A percentile compares a stretch with the other conserved stretches of the same genome.
Evolutionary conservation across 2,113 vertebrate species (phyloP).

Genomic region (Lepisosteus osseus): DNA sequence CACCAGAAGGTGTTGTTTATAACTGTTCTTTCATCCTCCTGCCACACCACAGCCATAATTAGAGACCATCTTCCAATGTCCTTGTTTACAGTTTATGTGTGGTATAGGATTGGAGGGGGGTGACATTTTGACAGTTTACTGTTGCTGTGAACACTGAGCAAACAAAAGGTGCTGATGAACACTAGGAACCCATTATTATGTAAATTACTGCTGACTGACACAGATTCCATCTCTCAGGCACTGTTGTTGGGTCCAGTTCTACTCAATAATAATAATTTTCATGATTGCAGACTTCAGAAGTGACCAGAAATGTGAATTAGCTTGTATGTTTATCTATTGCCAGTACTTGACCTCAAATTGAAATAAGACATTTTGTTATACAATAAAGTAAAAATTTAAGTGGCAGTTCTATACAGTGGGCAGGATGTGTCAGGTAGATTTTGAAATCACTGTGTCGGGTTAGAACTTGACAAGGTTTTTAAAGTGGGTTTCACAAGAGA

Average conservation of each 20-base stretch:
- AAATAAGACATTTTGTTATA: conserved; percentile 83
- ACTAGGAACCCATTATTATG: conserved; percentile 90
- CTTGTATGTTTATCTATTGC: conserved; percentile 77
- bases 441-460: not conserved
- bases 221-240: conserved; percentile 78
- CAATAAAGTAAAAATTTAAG: conserved; percentile 81
- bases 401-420: conserved; percentile 69
- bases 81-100: conserved; percentile 82
- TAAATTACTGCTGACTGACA: conserved; percentile 84
- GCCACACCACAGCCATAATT: conserved; percentile 61
- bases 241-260: conserved; percentile 76
- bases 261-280: conserved; percentile 88
- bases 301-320: conserved; percentile 77
- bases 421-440: not conserved
- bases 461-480: not conserved
- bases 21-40: not conserved
- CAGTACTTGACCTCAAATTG: conserved; percentile 85
- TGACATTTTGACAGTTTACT: conserved; percentile 92
- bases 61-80: conserved; percentile 69
- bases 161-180: conserved; percentile 94
- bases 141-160: conserved; percentile 79
- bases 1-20: too few species aligned
- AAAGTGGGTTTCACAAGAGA: too few species aligned
- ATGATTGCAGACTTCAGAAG: conserved; percentile 86
- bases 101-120: conserved; percentile 81